Evolutionary conservation across 2,113 vertebrate genomes (phyloP).

Genomic region (Nerophis lumbriciformis): DNA sequence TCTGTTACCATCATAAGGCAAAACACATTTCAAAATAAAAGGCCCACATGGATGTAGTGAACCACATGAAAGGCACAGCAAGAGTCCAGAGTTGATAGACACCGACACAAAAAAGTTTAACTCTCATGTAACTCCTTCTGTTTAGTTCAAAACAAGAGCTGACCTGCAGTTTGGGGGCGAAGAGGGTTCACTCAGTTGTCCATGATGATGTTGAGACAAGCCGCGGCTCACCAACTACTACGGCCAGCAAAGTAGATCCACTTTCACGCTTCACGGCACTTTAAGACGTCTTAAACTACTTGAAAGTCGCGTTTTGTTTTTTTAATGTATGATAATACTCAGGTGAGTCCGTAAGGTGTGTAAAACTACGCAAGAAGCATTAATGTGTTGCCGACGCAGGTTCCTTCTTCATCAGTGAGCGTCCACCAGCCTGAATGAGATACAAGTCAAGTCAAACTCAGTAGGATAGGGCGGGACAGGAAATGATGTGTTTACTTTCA

Average conservation of each 20-base stretch:
- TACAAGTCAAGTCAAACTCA: not conserved
- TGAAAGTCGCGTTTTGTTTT: too few species aligned
- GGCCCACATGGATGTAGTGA: not conserved
- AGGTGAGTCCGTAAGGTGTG: not conserved
- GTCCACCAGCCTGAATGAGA: not conserved
- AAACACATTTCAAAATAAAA: not conserved
- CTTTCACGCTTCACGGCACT: not conserved
- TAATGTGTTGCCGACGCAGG: not conserved
- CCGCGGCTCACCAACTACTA: slow-evolving; percentile 21
- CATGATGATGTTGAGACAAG: slow-evolving; percentile 19
- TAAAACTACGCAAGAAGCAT: not conserved
- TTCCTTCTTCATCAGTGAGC: not conserved
- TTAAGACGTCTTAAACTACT: not conserved
- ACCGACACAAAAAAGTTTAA: not conserved
- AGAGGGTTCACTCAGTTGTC: slow-evolving; percentile 21
- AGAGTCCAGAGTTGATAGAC: not conserved
- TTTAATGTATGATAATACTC: not conserved
- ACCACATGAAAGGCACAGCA: not conserved
- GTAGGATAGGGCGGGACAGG: slow-evolving; percentile 1
- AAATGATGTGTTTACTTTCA: not conserved
- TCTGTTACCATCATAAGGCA: not conserved
- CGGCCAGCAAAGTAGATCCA: slow-evolving; percentile 8
- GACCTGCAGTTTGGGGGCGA: slow-evolving; percentile 26
- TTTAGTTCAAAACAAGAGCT: slow-evolving; percentile 1
- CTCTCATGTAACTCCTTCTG: too few species aligned